These are phyloP conservation scores for Rynchops niger DNA, from an alignment of 2,113 vertebrate species.

Conservation along the genomic window DNA sequence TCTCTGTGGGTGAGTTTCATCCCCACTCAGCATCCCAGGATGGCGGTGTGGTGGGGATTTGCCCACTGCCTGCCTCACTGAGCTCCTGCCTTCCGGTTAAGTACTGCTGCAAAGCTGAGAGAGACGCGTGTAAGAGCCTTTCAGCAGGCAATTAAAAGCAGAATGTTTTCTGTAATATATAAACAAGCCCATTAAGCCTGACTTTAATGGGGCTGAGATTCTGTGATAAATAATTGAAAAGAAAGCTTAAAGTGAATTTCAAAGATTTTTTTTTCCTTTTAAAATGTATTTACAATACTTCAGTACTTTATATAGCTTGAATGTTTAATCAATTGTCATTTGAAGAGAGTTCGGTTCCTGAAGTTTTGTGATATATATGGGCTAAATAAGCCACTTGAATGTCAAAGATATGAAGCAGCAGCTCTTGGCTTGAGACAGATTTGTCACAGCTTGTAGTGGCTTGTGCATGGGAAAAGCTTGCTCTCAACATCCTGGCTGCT, in stretches of 20 bases:
- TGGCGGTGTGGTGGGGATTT: neutral
- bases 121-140: neutral
- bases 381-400: conserved; percentile 22
- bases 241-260: conserved; percentile 54
- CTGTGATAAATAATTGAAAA: conserved; percentile 71
- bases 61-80: accelerated
- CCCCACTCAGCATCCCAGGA: neutral
- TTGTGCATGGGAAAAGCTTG: neutral
- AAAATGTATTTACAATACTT: conserved; percentile 53
- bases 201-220: conserved; percentile 63
- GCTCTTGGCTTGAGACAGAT: neutral
- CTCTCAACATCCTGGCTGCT: neutral
- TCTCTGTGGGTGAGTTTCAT: neutral
- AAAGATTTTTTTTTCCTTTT: neutral
- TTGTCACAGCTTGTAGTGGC: neutral
- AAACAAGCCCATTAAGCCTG: conserved; percentile 65
- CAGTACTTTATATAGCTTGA: conserved; percentile 46
- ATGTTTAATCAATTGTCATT: conserved; percentile 61
- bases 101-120: neutral
- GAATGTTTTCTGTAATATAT: conserved; percentile 62
- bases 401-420: neutral
- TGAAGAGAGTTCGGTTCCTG: conserved; percentile 17
- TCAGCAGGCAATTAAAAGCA: conserved; percentile 63
- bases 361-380: conserved; percentile 20
- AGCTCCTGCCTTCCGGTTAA: neutral